Conservation (phyloP, 2,113 vertebrate genomes). For the Paradisaea rubra region DNA sequence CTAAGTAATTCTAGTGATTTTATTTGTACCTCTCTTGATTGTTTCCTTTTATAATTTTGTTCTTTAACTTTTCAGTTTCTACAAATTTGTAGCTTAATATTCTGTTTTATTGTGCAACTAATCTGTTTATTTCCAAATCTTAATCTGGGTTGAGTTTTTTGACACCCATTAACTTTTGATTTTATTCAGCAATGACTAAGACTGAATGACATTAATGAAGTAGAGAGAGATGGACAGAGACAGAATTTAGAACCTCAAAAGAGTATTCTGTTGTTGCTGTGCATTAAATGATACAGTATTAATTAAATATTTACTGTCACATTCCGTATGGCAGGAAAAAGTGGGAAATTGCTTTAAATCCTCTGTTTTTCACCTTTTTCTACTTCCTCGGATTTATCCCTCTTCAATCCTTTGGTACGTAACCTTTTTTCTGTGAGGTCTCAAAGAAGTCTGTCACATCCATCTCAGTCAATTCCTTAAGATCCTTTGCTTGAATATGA, state of each 20-base stretch:
- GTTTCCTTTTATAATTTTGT: not conserved
- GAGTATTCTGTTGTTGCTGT: not conserved
- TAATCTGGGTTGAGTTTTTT: not conserved
- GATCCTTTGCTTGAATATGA: slow-evolving; percentile 51
- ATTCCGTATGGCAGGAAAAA: slow-evolving; percentile 37
- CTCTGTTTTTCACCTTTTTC: not conserved
- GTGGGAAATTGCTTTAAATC: slow-evolving; percentile 32
- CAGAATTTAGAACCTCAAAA: not conserved
- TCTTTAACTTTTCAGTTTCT: slow-evolving; percentile 14
- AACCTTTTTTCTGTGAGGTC: slow-evolving; percentile 27
- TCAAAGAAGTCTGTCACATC: slow-evolving; percentile 30
- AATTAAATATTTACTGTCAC: slow-evolving; percentile 46
- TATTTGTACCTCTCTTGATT: not conserved
- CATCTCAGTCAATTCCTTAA: slow-evolving; percentile 25
- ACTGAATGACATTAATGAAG: not conserved
- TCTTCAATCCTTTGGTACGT: slow-evolving; percentile 42
- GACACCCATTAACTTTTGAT: not conserved
- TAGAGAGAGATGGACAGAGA: not conserved
- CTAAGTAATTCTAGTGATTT: not conserved
- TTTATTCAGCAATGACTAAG: not conserved
- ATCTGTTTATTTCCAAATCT: not conserved
- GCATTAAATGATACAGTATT: slow-evolving; percentile 11
- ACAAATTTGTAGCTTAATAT: not conserved
- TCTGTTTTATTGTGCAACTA: not conserved
- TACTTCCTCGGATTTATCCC: slow-evolving; percentile 35